These are phyloP conservation scores for Panthera uncia DNA, from an alignment of 2,113 vertebrate genomes.

Conservation along the genomic window DNA sequence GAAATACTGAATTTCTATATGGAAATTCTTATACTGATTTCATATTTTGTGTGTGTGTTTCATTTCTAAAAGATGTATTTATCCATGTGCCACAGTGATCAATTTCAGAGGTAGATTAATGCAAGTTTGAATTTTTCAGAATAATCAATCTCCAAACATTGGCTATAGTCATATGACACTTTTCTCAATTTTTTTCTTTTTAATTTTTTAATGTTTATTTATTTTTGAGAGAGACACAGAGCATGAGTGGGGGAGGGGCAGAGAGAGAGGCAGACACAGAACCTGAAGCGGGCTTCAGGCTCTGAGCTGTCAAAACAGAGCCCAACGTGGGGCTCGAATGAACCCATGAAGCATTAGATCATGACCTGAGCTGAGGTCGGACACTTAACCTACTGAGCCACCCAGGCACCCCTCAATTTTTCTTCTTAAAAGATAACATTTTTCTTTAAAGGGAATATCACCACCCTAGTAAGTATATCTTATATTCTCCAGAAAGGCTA, in stretches of 20 bases:
- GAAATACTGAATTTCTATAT: conserved; percentile 51
- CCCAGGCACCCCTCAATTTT: background rate
- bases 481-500: background rate
- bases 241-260: too few species aligned
- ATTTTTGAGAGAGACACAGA: too few species aligned
- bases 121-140: background rate
- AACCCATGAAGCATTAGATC: too few species aligned
- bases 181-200: background rate
- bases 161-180: background rate
- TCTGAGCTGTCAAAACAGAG: too few species aligned
- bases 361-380: too few species aligned
- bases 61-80: conserved; percentile 42
- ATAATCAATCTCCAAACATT: background rate
- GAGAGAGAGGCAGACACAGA: too few species aligned
- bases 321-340: too few species aligned
- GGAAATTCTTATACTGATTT: background rate
- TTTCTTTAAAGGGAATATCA: background rate
- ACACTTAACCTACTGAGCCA: too few species aligned
- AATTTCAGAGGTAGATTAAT: background rate
- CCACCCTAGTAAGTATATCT: background rate
- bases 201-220: too few species aligned
- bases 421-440: background rate
- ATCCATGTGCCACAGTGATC: background rate
- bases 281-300: too few species aligned
- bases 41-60: background rate